These are phyloP conservation scores for Cataglyphis altisquamis DNA, from an alignment of 2,888 invertebrate species.

Conservation along the genomic window DNA sequence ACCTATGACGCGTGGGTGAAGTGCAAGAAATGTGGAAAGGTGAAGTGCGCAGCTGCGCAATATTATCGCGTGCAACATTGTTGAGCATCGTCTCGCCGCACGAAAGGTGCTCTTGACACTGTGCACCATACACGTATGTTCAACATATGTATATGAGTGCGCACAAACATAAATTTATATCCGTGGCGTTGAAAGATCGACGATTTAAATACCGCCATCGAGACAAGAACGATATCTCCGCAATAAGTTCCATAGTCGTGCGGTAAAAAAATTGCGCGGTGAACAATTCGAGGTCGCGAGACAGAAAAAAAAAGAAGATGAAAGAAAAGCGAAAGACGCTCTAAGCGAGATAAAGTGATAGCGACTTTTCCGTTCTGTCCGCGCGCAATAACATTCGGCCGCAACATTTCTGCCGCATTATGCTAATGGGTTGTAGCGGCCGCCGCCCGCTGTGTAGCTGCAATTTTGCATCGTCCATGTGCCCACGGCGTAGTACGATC, in stretches of 20 bases:
- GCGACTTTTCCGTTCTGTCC: constrained; percentile 3
- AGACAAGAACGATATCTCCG: not conserved
- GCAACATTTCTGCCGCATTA: constrained; percentile 55
- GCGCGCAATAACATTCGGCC: constrained; percentile 21
- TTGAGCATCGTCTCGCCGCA: not conserved
- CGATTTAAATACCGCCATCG: not conserved
- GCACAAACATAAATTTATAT: not conserved
- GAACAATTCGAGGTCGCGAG: not conserved
- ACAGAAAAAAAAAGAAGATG: not conserved
- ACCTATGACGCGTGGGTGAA: constrained; percentile 41
- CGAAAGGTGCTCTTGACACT: constrained; percentile 52
- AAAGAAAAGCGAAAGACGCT: constrained; percentile 10
- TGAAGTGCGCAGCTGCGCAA: constrained; percentile 51
- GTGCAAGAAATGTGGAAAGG: constrained; percentile 49
- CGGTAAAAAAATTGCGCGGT: constrained; percentile 21
- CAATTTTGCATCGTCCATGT: constrained; percentile 48
- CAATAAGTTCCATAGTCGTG: not conserved
- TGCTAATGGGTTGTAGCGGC: constrained; percentile 58
- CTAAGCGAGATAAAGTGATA: constrained; percentile 31
- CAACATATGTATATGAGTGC: not conserved
- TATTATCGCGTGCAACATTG: constrained; percentile 35
- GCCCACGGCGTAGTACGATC: constrained; percentile 51
- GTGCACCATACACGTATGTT: not conserved
- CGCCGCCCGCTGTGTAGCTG: constrained; percentile 42
- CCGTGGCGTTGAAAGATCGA: constrained; percentile 16